phyloP scores from a whole-genome alignment of 2,888 invertebrate genomes.

The Ochropacha duplaris region DNA sequence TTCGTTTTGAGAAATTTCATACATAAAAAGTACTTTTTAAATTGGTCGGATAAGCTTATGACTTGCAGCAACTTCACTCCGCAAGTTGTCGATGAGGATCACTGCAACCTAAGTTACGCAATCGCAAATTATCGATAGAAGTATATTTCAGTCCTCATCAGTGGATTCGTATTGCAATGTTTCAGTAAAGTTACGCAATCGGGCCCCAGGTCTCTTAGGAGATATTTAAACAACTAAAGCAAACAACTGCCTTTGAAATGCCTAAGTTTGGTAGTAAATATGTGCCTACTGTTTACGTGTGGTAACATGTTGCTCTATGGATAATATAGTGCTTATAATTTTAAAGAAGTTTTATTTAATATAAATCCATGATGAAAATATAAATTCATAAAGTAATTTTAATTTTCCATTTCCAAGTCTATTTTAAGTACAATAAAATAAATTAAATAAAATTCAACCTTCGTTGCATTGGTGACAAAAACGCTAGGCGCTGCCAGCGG shows the following conservation, averaged over 20 bases:
- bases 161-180: no score
- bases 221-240: slow-evolving; percentile 38
- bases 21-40: no score
- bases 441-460: slow-evolving; percentile 25
- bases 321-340: neutral
- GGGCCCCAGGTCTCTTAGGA: slow-evolving; percentile 50
- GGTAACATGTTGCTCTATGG: neutral
- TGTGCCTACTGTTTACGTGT: slow-evolving; percentile 6
- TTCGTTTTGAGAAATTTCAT: no score
- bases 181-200: no score
- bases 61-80: no score
- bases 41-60: no score
- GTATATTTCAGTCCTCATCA: no score
- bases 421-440: slow-evolving; percentile 26
- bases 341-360: neutral
- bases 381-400: neutral
- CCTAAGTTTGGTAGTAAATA: slow-evolving; percentile 23
- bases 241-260: slow-evolving; percentile 16
- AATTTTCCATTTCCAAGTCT: neutral
- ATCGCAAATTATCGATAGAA: no score
- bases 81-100: no score
- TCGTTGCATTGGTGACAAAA: slow-evolving; percentile 23
- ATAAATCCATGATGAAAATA: no score
- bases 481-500: slow-evolving; percentile 18
- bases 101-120: no score